Evolutionary conservation across 2,888 invertebrate species (phyloP).

Genomic region (Drosophila macrospina): DNA sequence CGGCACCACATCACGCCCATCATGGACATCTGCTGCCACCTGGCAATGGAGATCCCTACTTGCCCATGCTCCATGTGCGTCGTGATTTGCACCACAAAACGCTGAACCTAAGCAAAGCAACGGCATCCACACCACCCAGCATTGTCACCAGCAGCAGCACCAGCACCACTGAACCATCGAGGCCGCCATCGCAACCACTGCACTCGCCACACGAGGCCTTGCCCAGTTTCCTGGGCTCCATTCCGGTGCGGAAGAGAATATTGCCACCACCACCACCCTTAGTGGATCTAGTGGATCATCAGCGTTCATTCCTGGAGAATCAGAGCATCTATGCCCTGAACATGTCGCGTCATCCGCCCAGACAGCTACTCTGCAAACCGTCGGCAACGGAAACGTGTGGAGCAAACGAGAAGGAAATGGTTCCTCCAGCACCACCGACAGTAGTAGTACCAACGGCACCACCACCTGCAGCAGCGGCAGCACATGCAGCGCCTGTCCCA

Average conservation of each 20-base stretch:
- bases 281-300: conserved; percentile 71
- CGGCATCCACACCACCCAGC: conserved; percentile 47
- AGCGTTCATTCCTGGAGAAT: conserved; percentile 62
- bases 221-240: conserved; percentile 85
- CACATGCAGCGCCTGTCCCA: conserved; percentile 57
- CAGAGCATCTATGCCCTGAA: conserved; percentile 77
- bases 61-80: conserved; percentile 90
- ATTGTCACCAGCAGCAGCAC: conserved; percentile 68
- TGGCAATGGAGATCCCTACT: conserved; percentile 82
- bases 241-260: conserved; percentile 84
- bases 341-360: conserved; percentile 83
- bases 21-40: conserved; percentile 61
- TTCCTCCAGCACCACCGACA: conserved; percentile 72
- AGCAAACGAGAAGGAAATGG: conserved; percentile 43
- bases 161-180: conserved; percentile 66
- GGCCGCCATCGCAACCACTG: conserved; percentile 81
- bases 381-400: conserved; percentile 57
- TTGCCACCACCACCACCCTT: conserved; percentile 68
- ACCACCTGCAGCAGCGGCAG: conserved; percentile 19
- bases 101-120: conserved; percentile 70
- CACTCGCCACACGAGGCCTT: conserved; percentile 84
- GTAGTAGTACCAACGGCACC: conserved; percentile 84
- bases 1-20: conserved; percentile 51
- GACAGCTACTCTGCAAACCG: conserved; percentile 67
- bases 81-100: conserved; percentile 89